phyloP scores from a whole-genome alignment of 1,140 invertebrate genomes.

The Anastrepha obliqua region DNA sequence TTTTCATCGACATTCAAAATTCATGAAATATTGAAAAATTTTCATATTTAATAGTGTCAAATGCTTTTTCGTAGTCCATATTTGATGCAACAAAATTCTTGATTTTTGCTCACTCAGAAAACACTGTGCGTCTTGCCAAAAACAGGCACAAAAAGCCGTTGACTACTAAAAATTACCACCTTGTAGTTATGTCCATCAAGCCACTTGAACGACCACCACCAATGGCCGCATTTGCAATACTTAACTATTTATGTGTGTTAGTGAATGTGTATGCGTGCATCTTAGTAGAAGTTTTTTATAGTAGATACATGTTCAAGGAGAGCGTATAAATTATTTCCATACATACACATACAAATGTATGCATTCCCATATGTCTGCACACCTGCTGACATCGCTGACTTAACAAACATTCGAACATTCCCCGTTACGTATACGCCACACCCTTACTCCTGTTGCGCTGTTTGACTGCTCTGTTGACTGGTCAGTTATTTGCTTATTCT shows the following conservation, averaged over 20 bases:
- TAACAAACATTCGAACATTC: background rate
- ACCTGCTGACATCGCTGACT: background rate
- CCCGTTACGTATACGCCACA: conserved; percentile 52
- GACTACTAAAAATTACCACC: conserved; percentile 38
- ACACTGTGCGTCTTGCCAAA: background rate
- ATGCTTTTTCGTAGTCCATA: no score
- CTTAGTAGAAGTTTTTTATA: no score
- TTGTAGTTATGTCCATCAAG: background rate
- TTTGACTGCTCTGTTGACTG: background rate
- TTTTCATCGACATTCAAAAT: no score
- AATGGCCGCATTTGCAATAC: background rate
- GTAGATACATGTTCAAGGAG: background rate
- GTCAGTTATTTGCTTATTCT: conserved; percentile 21
- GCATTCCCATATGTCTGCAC: background rate
- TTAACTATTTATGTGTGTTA: background rate
- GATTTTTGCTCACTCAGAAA: no score
- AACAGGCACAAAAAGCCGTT: conserved; percentile 22
- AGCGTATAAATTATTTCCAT: background rate
- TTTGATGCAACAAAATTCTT: no score
- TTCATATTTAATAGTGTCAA: no score
- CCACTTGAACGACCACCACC: background rate
- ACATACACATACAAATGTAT: background rate
- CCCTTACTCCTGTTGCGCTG: background rate
- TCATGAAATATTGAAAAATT: no score
- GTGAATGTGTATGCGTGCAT: background rate